Conservation (phyloP, 2,797 vertebrate species). For the Pteronotus mesoamericanus region DNA sequence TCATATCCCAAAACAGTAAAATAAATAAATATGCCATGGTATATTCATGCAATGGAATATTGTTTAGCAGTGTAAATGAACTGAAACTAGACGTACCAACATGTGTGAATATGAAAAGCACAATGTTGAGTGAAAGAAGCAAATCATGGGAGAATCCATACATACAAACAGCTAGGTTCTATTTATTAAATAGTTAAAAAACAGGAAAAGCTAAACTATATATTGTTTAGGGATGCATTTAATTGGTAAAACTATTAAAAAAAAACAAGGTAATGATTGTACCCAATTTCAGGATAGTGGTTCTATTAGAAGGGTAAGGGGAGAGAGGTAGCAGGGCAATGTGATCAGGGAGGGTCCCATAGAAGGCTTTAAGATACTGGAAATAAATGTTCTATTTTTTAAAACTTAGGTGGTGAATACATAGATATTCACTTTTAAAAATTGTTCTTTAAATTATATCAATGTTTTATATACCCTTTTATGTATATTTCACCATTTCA, state of each 20-base stretch:
- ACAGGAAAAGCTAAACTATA: not conserved
- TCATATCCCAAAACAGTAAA: not conserved
- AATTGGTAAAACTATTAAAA: not conserved
- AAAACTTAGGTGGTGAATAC: not conserved
- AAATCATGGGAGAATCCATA: not conserved
- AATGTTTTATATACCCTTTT: not conserved
- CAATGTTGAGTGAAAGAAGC: slow-evolving; percentile 5
- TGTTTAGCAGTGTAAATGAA: not conserved
- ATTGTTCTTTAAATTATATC: not conserved
- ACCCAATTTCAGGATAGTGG: not conserved
- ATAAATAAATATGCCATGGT: not conserved
- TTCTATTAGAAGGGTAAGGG: not conserved
- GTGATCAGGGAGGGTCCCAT: not conserved
- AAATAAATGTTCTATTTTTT: not conserved
- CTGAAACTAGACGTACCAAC: not conserved
- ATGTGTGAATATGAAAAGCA: not conserved
- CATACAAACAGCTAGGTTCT: not conserved
- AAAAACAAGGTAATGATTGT: not conserved
- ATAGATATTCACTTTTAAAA: slow-evolving; percentile 20
- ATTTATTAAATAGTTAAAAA: slow-evolving; percentile 25
- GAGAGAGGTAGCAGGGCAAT: not conserved
- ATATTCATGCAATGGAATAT: not conserved
- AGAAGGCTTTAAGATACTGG: not conserved
- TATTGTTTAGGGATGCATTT: not conserved
- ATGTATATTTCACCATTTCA: not conserved